Base-by-base conservation (phyloP, 2,797 vertebrate genomes). In the Microchirus variegatus region DNA sequence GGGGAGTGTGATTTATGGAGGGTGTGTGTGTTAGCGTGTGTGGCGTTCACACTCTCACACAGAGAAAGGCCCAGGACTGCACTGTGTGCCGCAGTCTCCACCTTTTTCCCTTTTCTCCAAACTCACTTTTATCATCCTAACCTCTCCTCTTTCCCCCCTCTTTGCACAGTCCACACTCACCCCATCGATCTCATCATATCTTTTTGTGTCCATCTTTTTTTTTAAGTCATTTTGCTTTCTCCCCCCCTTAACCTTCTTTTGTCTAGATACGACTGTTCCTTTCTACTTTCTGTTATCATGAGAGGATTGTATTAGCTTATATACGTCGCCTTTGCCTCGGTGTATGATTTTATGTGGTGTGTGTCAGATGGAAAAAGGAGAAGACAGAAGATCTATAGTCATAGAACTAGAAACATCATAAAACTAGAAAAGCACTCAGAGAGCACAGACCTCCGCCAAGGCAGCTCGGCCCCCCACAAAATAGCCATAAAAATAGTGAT, bases 1-100 rank as follows among this genome's bases (percentile, higher is more conserved):
- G 40, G 38, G 53, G 31, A 73, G 5, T 60, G 55, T 50, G 40
- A 68, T 70, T 76, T 73, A 72, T 68, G 53, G 12, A 35, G 36
- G 26, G 48, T 42, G 38, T 35, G 31, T 63, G 41, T 58, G 55
- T 31, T 37, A 38, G 37, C 18, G 42, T 26, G 13, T 46, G 42
- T 19, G 47, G 15, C 4, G 41, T 42, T 42, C 15, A 15, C 41
- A 42, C 41, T 31, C 5, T 22, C 22, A 22, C 22, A 41, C n/a
- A n/a, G n/a, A n/a, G n/a, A n/a, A n/a, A n/a, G 40, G 14, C 40
- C 40, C 40, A 41, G 14, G 6, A 15, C 42, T 44, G 13, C 42
- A 44, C 42, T 44, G 41, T 42, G 12, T 2, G 1, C 11, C 37
- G 12, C 12, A 9, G 37, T 38, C 37, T 38, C 37, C 37, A 3